Evolutionary conservation across 2,113 vertebrate genomes (phyloP).

Genomic region (Atrichornis clamosus): DNA sequence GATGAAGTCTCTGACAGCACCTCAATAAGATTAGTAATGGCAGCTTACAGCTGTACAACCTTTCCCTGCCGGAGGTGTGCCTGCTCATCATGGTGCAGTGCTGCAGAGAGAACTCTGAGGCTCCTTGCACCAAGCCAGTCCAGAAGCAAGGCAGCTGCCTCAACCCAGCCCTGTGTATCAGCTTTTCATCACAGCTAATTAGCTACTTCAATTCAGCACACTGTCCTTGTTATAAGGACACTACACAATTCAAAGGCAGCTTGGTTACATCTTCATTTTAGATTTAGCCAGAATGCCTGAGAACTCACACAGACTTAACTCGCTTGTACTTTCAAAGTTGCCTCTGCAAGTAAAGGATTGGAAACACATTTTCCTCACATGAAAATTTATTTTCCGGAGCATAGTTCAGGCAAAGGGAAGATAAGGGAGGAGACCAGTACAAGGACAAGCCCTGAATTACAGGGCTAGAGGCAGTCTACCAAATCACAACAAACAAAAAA

Average conservation of each 20-base stretch:
- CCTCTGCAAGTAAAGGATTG: background rate
- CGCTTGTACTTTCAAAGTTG: background rate
- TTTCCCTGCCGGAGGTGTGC: background rate
- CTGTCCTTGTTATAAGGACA: background rate
- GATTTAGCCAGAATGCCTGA: background rate
- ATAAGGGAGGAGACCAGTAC: background rate
- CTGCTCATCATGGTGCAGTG: background rate
- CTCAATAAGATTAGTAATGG: background rate
- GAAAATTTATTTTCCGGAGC: background rate
- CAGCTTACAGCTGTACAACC: background rate
- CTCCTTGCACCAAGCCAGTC: background rate
- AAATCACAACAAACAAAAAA: background rate
- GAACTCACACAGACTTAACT: background rate
- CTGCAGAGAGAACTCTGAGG: background rate
- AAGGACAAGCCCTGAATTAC: background rate
- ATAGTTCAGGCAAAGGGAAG: background rate
- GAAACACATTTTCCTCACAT: background rate
- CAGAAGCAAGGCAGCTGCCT: background rate
- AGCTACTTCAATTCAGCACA: background rate
- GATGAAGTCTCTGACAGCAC: background rate
- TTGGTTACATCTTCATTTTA: background rate
- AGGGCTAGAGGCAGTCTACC: background rate
- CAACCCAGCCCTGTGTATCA: background rate
- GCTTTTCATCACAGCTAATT: slow-evolving; percentile 2
- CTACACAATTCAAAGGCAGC: background rate